Evolutionary conservation across 2,797 vertebrate species (phyloP).

Genomic region (Rallus crepitans): DNA sequence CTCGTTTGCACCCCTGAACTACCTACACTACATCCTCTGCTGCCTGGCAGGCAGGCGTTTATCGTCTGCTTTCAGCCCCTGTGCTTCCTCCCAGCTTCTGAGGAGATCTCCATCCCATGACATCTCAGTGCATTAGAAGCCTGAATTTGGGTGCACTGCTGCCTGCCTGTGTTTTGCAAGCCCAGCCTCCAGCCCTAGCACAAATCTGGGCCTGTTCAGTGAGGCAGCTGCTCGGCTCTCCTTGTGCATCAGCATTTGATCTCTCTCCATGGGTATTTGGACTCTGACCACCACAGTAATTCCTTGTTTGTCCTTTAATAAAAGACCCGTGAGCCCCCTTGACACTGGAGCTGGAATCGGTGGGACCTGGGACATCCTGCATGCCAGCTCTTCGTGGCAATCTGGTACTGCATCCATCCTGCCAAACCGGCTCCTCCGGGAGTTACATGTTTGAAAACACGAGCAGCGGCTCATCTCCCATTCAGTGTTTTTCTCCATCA

Average conservation of each 20-base stretch:
- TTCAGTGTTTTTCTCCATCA: constrained; percentile 83
- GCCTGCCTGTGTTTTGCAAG: fast-evolving
- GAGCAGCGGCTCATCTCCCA: constrained; percentile 75
- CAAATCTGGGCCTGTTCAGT: neutral
- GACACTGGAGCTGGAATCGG: constrained; percentile 63
- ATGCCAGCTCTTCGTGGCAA: constrained; percentile 72
- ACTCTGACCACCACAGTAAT: constrained; percentile 56
- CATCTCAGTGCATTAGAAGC: neutral
- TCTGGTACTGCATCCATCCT: constrained; percentile 67
- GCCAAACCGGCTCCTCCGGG: constrained; percentile 71
- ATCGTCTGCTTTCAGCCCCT: neutral
- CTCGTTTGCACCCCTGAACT: neutral
- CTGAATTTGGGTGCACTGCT: neutral
- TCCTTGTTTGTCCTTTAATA: constrained; percentile 74
- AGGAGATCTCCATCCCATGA: neutral
- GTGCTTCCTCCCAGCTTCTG: neutral
- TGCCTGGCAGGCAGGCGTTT: neutral
- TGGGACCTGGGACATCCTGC: constrained; percentile 47
- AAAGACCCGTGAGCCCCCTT: constrained; percentile 57
- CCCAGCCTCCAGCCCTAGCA: neutral
- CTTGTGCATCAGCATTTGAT: constrained; percentile 9
- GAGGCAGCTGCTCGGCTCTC: constrained; percentile 9
- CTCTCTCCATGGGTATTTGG: constrained; percentile 37
- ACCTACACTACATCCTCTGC: neutral
- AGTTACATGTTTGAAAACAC: constrained; percentile 71